Evolutionary conservation across 2,888 invertebrate genomes (phyloP), one percentile per base, ranked within the genome.

Genomic region (Geophilus truncorum): DNA sequence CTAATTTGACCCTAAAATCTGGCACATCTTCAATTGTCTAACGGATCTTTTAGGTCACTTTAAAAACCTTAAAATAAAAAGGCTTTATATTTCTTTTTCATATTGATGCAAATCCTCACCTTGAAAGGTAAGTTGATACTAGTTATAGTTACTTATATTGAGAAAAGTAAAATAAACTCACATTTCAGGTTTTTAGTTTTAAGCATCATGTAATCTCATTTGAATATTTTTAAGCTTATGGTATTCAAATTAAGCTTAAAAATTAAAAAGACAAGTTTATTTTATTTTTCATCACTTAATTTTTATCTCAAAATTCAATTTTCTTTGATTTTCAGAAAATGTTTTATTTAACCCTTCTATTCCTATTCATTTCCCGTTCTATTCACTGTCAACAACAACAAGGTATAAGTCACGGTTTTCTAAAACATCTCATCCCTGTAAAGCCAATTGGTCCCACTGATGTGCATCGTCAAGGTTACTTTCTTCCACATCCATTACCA

Each of bases 21-120:
- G 70, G 70, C 28, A 70, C 70, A 70, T 70, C 70, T 70, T 70
- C 70, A 70, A 70, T 70, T 70, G 70, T 70, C n/a, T 70, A 70
- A 70, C 70, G 28, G 70, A 70, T 70, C 23, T 70, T 70, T 70
- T 70, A 70, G 70, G 70, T 70, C 70, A 70, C 1, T 70, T 70
- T 70, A 2, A 70, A n/a, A 25, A 15, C 70, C 70, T 70, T 70
- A 70, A 51, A 51, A n/a, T 25, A 25, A 70, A 70, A 15, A 70
- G 0, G 5, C 1, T 9, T 28, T 70, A 28, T 70, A 70, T 23
- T n/a, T 10, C 28, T 28, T 25, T n/a, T 25, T 5, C 70, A 70
- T 10, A 70, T 70, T 70, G 70, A 70, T 25, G 0, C 51, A 15
- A 12, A 18, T 70, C 12, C 5, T 70, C 70, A 70, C 70, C 10